phyloP scores from a whole-genome alignment of 1,140 invertebrate genomes.

The Trinorchestia longiramus region DNA sequence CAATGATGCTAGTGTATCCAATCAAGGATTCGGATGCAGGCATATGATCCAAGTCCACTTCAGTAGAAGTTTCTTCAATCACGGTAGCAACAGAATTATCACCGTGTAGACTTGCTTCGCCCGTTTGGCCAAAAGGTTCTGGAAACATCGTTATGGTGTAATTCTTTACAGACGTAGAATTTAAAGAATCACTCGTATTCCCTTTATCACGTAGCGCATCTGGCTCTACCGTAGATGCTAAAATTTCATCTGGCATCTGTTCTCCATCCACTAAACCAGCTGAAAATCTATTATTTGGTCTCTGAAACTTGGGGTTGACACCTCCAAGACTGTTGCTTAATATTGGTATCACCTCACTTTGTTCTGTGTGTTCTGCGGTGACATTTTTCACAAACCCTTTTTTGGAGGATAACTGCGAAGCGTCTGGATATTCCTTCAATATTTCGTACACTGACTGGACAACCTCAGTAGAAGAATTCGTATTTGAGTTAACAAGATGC shows the following conservation, averaged over 20 bases:
- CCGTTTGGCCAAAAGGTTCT: background rate
- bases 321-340: background rate
- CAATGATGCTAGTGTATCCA: background rate
- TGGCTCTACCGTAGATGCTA: background rate
- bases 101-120: background rate
- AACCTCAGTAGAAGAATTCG: background rate
- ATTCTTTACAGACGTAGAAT: background rate
- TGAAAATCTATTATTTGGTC: background rate
- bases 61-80: background rate
- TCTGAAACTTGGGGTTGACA: background rate
- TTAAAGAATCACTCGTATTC: background rate
- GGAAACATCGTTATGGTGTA: background rate
- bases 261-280: background rate
- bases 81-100: background rate
- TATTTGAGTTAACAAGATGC: background rate
- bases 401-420: too few relatives aligned
- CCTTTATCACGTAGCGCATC: background rate
- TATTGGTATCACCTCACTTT: background rate
- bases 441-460: constrained; percentile 8
- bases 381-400: background rate
- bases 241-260: background rate
- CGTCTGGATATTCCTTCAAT: background rate
- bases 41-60: background rate
- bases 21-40: background rate
- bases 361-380: background rate